These are phyloP conservation scores for Drosophila emarginata DNA, from an alignment of 2,888 invertebrate genomes.

Conservation along the genomic window DNA sequence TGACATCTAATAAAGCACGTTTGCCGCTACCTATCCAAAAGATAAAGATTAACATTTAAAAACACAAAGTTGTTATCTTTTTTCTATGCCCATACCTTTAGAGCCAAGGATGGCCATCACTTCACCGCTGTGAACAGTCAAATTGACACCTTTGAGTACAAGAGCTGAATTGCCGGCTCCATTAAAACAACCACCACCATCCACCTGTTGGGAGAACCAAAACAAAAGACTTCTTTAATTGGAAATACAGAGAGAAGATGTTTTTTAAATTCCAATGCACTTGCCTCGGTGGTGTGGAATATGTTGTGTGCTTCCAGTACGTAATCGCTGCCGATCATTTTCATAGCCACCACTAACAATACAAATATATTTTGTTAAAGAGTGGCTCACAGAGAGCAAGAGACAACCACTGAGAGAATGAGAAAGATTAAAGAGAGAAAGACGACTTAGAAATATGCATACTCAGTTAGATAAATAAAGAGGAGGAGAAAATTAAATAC, in stretches of 20 bases:
- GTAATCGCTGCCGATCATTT: constrained; percentile 92
- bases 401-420: constrained; percentile 12
- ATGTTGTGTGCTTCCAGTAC: constrained; percentile 93
- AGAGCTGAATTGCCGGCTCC: constrained; percentile 92
- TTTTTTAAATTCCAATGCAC: constrained; percentile 41
- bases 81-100: constrained; percentile 85
- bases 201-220: constrained; percentile 85
- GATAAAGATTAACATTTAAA: background rate
- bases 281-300: constrained; percentile 93
- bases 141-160: constrained; percentile 95
- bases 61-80: background rate
- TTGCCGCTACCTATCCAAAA: constrained; percentile 92
- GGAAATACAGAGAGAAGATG: background rate
- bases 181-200: constrained; percentile 89
- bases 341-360: constrained; percentile 70
- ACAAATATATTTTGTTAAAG: constrained; percentile 54
- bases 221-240: constrained; percentile 39
- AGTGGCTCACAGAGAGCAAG: constrained; percentile 50
- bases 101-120: constrained; percentile 96
- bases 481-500: background rate
- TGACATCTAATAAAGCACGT: constrained; percentile 95
- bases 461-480: background rate
- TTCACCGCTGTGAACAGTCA: constrained; percentile 95
- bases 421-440: background rate
- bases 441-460: background rate